Evolutionary conservation across 2,113 vertebrate genomes (phyloP), one percentile per base, ranked within the genome.

Genomic region (Toxostoma redivivum): DNA sequence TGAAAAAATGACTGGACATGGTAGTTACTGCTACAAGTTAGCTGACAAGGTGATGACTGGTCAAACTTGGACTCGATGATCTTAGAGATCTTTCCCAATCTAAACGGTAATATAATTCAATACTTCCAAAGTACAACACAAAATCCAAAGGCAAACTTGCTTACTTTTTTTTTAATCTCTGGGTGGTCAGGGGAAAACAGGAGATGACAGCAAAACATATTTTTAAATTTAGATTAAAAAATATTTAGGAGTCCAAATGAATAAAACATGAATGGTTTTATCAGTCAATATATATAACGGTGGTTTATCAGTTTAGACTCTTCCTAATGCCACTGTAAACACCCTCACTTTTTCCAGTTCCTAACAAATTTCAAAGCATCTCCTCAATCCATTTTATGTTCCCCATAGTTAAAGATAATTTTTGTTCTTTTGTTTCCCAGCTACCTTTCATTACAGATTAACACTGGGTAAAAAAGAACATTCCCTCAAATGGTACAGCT

Each of bases 181-280:
- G 6, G 12, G 13, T 0, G 0, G 8, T 24, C 3, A 38, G 5
- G 5, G 2, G 2, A 27, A 8, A 10, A 73, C 10, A 66, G 28
- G 16, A 57, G 10, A 48, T 0, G 0, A 69, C 5, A 73, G 22
- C 7, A 74, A 60, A 25, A 21, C 3, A 1, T 44, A 21, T 61
- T 77, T 48, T 31, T 12, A 35, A 64, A 61, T 42, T 27, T 50
- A 22, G 19, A 38, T 65, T 24, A 33, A 22, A 15, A 42, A n/a
- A 24, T 10, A 48, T 20, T 67, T 62, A 20, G 7, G 17, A 67
- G 4, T 71, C 24, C 19, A 76, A 31, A 24, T 12, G 14, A 62
- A 50, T 44, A 65, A 56, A 72, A 66, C 23, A 31, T 40, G 1
- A 81, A 83, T 10, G 13, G 15, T 11, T 66, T 86, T 65, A 86